Conservation (phyloP, 2,797 vertebrate species). For the Ctenopoma kingsleyae region DNA sequence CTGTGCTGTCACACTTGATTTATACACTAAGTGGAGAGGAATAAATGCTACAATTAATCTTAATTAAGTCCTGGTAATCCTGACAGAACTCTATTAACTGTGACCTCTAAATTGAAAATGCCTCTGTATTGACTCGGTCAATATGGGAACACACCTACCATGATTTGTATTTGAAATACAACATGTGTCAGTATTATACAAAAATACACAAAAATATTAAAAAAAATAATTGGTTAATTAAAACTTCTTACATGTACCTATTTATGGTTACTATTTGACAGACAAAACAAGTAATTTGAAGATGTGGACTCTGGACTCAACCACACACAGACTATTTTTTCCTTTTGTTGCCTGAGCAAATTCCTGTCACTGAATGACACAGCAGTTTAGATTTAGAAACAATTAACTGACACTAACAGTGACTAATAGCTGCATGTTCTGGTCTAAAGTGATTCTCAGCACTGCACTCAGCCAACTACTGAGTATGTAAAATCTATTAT, state of each 20-base stretch:
- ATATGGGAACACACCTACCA: constrained; percentile 11
- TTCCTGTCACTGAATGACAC: neutral
- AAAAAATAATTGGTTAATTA: too few species aligned
- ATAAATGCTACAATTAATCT: constrained; percentile 78
- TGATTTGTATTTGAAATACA: constrained; percentile 19
- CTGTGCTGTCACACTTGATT: constrained; percentile 77
- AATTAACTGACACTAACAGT: too few species aligned
- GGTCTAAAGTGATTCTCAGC: too few species aligned
- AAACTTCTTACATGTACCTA: too few species aligned
- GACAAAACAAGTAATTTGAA: too few species aligned
- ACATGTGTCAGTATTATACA: neutral
- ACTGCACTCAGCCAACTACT: too few species aligned
- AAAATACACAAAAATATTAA: too few species aligned
- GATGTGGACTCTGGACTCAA: too few species aligned
- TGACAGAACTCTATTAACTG: constrained; percentile 64
- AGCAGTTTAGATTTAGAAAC: neutral
- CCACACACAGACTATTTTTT: neutral
- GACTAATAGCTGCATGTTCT: too few species aligned
- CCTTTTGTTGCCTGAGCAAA: neutral
- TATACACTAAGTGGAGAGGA: constrained; percentile 67
- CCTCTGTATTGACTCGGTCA: constrained; percentile 35
- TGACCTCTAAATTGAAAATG: constrained; percentile 65
- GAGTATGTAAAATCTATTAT: neutral
- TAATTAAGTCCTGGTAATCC: constrained; percentile 75
- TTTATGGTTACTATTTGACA: too few species aligned